Evolutionary conservation across 2,113 vertebrate species (phyloP).

Genomic region (Natator depressus): DNA sequence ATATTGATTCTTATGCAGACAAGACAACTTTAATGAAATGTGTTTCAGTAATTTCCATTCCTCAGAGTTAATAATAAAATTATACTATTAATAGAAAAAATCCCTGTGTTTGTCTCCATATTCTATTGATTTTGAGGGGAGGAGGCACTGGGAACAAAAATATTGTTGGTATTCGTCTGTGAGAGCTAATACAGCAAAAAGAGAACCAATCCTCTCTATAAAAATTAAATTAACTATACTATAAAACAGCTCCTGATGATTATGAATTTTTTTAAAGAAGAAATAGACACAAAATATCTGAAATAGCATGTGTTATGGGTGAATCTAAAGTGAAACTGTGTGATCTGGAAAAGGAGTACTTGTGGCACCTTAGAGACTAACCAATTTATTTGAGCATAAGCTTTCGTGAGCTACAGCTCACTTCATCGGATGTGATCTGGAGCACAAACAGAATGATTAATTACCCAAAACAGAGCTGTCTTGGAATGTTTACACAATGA

Average conservation of each 20-base stretch:
- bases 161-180: constrained; percentile 29
- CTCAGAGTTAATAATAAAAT: constrained; percentile 28
- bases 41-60: constrained; percentile 39
- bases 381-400: no score
- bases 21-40: background rate
- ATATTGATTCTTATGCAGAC: constrained; percentile 46
- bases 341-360: background rate
- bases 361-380: no score
- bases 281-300: constrained; percentile 5
- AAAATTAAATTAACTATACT: constrained; percentile 64
- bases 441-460: constrained; percentile 8
- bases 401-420: no score
- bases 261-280: constrained; percentile 51
- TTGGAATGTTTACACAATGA: constrained; percentile 13
- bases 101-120: constrained; percentile 34
- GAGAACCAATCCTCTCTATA: constrained; percentile 4
- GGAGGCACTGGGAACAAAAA: background rate
- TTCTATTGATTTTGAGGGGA: constrained; percentile 60
- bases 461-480: constrained; percentile 10
- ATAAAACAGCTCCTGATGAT: constrained; percentile 45
- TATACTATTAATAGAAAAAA: constrained; percentile 31
- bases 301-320: constrained; percentile 33
- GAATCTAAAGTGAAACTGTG: constrained; percentile 40
- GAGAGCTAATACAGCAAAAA: constrained; percentile 52
- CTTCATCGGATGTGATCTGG: background rate